Evolutionary conservation across 2,888 invertebrate genomes (phyloP).

Genomic region (Andrena haemorrhoa): DNA sequence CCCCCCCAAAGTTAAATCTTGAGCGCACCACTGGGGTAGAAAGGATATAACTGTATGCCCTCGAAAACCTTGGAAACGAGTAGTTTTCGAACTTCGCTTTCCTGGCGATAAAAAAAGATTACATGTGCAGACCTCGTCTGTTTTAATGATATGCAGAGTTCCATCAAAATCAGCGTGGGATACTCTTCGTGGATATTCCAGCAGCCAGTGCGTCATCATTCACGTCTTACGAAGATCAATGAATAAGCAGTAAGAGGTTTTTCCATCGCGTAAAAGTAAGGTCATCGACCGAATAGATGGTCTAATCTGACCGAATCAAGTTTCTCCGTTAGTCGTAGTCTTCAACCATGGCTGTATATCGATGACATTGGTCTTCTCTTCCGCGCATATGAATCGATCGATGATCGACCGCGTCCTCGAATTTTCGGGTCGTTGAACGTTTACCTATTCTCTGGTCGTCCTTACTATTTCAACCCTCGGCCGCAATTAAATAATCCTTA

Average conservation of each 20-base stretch:
- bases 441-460: not conserved
- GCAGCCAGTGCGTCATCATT: constrained; percentile 26
- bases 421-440: constrained; percentile 35
- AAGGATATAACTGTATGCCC: too few species aligned
- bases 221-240: constrained; percentile 16
- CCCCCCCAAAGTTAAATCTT: too few species aligned
- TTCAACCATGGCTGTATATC: constrained; percentile 38
- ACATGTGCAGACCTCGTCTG: not conserved
- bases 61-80: too few species aligned
- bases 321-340: constrained; percentile 67
- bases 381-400: constrained; percentile 52
- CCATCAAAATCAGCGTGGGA: too few species aligned
- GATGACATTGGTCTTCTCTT: constrained; percentile 45
- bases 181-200: not conserved
- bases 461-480: not conserved
- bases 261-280: constrained; percentile 40
- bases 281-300: constrained; percentile 58
- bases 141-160: too few species aligned
- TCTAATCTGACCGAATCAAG: constrained; percentile 66
- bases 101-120: not conserved
- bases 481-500: not conserved
- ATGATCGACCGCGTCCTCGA: constrained; percentile 21
- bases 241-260: constrained; percentile 27
- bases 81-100: not conserved
- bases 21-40: too few species aligned